Evolutionary conservation across 1,140 invertebrate species (phyloP), one percentile per base, ranked within the genome.

Genomic region (Macrobrachium rosenbergii): DNA sequence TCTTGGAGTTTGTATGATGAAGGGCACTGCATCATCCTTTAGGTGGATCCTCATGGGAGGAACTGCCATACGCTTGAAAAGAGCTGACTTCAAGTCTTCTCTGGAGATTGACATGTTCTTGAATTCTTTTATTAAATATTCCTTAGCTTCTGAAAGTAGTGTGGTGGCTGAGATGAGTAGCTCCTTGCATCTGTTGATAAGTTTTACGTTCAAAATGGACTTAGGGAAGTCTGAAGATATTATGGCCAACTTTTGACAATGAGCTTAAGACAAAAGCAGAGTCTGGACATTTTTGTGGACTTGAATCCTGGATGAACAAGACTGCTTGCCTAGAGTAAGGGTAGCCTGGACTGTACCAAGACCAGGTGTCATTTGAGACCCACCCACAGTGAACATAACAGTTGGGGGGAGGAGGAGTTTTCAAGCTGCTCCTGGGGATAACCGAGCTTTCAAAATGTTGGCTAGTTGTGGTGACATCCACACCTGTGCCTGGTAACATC

Each of bases 251-350:
- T 45, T n/a, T 8, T 78, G 76, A 78, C 52, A 78, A n/a, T 78
- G 52, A 52, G 10, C 19, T 12, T n/a, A 58, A 11, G 76, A 58
- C 5, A 59, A 14, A 11, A 78, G 52, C 0, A n/a, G n/a, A 21
- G 76, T 78, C 76, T 78, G 76, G 21, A 78, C 21, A 60, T 7
- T 52, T 52, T 78, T n/a, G 11, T 59, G 76, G 16, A 60, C 76
- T 28, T 78, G 76, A 52, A 78, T 78, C 52, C 5, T 78, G 7
- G 52, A 0, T 8, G 52, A 5, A 23, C 60, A 81, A 28, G 60
- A 63, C 58, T 45, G 16, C 14, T 81, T 63, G 17, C 63, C 43
- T 23, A 81, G 2, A 5, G 19, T 63, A 3, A 81, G 63, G 0
- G 59, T 21, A 17, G 62, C 79, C 8, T 81, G n/a, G 37, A 81